Percentiles rank a stretch among this genome's conserved stretches.
These are phyloP conservation scores for Bruchidius siliquastri DNA, from an alignment of 2,888 invertebrate genomes.

Conservation along the genomic window DNA sequence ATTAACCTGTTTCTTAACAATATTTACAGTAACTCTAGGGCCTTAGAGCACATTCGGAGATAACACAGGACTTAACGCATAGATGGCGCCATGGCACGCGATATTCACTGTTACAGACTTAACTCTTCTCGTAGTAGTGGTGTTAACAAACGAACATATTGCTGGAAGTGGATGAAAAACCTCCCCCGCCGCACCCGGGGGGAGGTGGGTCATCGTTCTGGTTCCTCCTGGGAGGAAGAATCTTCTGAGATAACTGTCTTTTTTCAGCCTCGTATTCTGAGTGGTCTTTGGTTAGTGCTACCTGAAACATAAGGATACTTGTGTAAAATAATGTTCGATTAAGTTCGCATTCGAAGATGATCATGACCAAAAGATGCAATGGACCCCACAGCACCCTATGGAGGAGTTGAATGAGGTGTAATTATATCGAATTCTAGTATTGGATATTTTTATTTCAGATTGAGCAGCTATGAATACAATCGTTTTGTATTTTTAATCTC, in stretches of 20 bases:
- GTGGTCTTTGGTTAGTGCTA: slow-evolving; percentile 35
- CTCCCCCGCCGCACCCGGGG: slow-evolving; percentile 51
- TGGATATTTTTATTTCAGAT: no score
- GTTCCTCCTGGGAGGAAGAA: slow-evolving; percentile 36
- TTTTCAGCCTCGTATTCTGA: slow-evolving; percentile 37
- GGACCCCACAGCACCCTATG: no score
- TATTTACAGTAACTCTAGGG: no score
- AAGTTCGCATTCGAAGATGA: no score
- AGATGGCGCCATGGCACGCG: neutral
- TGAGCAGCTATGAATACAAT: no score
- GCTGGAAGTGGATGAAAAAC: slow-evolving; percentile 35
- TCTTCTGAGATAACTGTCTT: slow-evolving; percentile 28
- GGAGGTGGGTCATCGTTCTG: slow-evolving; percentile 53
- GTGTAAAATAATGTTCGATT: no score
- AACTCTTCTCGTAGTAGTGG: neutral
- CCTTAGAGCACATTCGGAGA: no score
- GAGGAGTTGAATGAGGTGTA: no score
- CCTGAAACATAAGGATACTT: slow-evolving; percentile 19
- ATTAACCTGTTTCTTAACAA: no score
- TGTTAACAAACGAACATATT: slow-evolving; percentile 45
- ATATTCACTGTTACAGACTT: neutral
- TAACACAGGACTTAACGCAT: neutral
- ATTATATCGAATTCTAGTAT: no score
- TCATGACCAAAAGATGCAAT: no score
- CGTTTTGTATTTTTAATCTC: no score